Base-by-base conservation (phyloP, 2,113 vertebrate species). In the Melanotaenia duboulayi region DNA sequence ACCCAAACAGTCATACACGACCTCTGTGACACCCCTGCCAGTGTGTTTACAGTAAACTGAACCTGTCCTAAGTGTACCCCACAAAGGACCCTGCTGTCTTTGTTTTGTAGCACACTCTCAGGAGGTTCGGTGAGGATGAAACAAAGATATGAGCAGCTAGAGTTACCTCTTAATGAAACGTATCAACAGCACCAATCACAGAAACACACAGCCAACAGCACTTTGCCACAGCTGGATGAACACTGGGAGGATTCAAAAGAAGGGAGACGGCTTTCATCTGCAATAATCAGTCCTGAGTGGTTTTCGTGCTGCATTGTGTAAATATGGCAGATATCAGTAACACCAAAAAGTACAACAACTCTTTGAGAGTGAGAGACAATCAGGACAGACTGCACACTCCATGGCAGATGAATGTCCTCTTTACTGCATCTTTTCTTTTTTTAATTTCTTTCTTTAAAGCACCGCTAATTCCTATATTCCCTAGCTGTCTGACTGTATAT, bases 11-110 rank as follows among this genome's bases (percentile, higher is more conserved):
- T 83, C 80, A 78, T 71, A 77, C 14, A 44, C 88, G 88, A 91
- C 91, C 90, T 79, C 74, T 76, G 67, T 56, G 63, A 70, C 68
- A 66, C 81, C 85, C 88, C 83, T 73, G 84, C 49, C 81, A 46
- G 52, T 67, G 80, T 92, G 89, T 92, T 92, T 92, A 94, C 90
- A 89, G 90, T 93, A 92, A 94, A 94, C 88, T 83, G 73, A 87
- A 86, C 71, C 81, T 59, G 83, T 79, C 76, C 74, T 85, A 14
- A 64, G 79, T 62, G 76, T 65, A 84, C 82, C 82, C 67, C 81
- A 69, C 76, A 83, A 80, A 88, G 64, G 83, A 74, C 65, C 82
- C 78, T 62, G 79, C 60, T 52, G 85, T 77, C 89, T 89, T 87
- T 87, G 82, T 88, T 72, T 87, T 46, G 52, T 4, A 71, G 71